Conservation (phyloP, 23 tunicate species). For the Diplosoma virens region DNA sequence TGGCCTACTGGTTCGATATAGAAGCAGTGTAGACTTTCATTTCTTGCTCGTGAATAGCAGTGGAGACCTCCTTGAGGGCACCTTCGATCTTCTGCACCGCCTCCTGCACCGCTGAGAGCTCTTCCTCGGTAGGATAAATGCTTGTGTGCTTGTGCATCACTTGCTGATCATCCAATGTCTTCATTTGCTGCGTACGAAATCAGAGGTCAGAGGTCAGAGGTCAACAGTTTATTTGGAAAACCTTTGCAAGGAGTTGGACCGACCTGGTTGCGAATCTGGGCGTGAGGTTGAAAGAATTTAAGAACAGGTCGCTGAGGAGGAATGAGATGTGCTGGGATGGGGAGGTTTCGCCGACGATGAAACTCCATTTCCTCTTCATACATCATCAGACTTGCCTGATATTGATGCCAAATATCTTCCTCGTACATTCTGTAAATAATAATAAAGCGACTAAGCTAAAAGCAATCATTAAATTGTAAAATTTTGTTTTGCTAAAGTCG, state of each 20-base stretch:
- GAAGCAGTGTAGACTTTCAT: constrained; percentile 54
- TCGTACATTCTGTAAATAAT: constrained; percentile 41
- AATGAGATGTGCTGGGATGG: constrained; percentile 33
- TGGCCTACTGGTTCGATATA: not conserved
- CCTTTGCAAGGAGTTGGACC: not conserved
- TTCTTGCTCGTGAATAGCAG: constrained; percentile 63
- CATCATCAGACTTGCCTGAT: constrained; percentile 27
- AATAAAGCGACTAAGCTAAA: not conserved
- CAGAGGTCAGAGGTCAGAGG: not conserved
- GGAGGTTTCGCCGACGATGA: constrained; percentile 22
- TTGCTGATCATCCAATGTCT: constrained; percentile 56
- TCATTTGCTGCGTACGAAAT: constrained; percentile 28
- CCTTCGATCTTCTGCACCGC: constrained; percentile 67
- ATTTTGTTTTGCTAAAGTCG: not conserved
- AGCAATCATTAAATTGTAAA: not conserved
- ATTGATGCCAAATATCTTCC: constrained; percentile 46
- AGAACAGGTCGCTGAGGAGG: constrained; percentile 42
- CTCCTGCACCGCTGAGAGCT: constrained; percentile 52
- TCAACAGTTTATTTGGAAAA: not conserved
- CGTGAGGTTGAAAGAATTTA: constrained; percentile 26
- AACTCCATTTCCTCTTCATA: constrained; percentile 52
- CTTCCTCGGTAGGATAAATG: constrained; percentile 71
- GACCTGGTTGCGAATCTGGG: constrained; percentile 11
- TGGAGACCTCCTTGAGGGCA: constrained; percentile 65
- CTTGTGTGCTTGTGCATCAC: constrained; percentile 46